These are phyloP conservation scores for Syngnathus scovelli DNA, from an alignment of 2,113 vertebrate species.

Conservation along the genomic window DNA sequence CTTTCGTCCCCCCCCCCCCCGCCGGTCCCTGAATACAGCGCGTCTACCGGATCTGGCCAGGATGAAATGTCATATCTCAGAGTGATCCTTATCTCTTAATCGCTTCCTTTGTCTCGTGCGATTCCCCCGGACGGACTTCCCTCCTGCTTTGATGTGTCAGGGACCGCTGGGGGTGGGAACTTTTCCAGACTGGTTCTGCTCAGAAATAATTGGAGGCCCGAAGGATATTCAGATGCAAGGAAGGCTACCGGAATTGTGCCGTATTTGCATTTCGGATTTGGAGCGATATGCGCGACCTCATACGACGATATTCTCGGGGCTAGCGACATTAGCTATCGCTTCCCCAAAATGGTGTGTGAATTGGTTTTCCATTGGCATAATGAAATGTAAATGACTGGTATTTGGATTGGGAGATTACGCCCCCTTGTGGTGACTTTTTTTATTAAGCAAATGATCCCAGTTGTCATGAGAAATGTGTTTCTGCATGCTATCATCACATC, in stretches of 20 bases:
- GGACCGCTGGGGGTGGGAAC: slow-evolving; percentile 63
- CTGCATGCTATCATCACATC: slow-evolving; percentile 13
- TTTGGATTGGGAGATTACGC: neutral
- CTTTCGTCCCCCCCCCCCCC: slow-evolving; percentile 52
- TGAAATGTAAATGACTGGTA: neutral
- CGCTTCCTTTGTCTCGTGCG: slow-evolving; percentile 91
- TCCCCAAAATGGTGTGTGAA: neutral
- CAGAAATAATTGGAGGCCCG: slow-evolving; percentile 52
- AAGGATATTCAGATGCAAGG: slow-evolving; percentile 54
- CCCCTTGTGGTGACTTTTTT: neutral
- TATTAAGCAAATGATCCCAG: too few relatives aligned
- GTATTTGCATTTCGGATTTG: neutral
- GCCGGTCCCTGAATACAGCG: slow-evolving; percentile 82
- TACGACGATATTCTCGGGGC: neutral
- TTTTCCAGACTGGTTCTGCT: slow-evolving; percentile 65
- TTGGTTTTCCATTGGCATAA: neutral
- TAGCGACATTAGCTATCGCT: neutral
- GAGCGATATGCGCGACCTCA: neutral
- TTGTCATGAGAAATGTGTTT: neutral
- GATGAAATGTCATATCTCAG: slow-evolving; percentile 97
- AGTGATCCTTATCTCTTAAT: slow-evolving; percentile 96
- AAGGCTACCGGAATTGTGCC: slow-evolving; percentile 29
- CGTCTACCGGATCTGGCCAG: slow-evolving; percentile 83
- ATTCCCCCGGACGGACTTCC: slow-evolving; percentile 83
- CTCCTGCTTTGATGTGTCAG: slow-evolving; percentile 87